phyloP scores from a whole-genome alignment of 2,113 vertebrate genomes.

The Pseudolaguvia tuberculata region DNA sequence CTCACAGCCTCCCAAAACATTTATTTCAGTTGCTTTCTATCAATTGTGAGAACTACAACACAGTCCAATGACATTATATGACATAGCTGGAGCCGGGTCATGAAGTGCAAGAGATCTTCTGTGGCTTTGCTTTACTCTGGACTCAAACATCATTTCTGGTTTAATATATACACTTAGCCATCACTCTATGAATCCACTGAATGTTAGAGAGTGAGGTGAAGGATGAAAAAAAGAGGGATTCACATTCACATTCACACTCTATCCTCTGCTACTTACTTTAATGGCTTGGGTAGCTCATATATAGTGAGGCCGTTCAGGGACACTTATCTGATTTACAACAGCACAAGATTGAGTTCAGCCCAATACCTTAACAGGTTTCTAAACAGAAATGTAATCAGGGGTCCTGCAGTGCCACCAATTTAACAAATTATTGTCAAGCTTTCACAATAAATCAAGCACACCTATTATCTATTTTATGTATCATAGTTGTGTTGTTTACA shows the following conservation, averaged over 20 bases:
- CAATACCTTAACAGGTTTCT: too few relatives aligned
- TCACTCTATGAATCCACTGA: slow-evolving; percentile 3
- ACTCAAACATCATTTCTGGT: not conserved
- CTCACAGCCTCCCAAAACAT: not conserved
- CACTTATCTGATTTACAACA: not conserved
- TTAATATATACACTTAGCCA: not conserved
- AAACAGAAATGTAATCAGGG: too few relatives aligned
- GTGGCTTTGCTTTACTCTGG: not conserved
- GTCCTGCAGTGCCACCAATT: too few relatives aligned
- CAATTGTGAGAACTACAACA: not conserved
- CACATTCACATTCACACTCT: slow-evolving; percentile 24
- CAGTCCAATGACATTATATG: not conserved
- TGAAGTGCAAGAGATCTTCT: not conserved
- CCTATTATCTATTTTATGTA: too few relatives aligned
- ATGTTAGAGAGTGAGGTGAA: slow-evolving; percentile 21
- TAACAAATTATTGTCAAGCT: too few relatives aligned
- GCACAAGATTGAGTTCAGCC: not conserved
- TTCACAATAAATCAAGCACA: too few relatives aligned
- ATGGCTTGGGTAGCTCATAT: not conserved
- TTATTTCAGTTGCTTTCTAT: not conserved
- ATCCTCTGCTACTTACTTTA: not conserved
- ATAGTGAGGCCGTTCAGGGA: not conserved
- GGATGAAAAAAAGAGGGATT: too few relatives aligned
- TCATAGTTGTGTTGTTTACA: too few relatives aligned
- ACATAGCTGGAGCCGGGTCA: not conserved